Evolutionary conservation across 2,797 vertebrate genomes (phyloP).

Genomic region (Spinus pinus): DNA sequence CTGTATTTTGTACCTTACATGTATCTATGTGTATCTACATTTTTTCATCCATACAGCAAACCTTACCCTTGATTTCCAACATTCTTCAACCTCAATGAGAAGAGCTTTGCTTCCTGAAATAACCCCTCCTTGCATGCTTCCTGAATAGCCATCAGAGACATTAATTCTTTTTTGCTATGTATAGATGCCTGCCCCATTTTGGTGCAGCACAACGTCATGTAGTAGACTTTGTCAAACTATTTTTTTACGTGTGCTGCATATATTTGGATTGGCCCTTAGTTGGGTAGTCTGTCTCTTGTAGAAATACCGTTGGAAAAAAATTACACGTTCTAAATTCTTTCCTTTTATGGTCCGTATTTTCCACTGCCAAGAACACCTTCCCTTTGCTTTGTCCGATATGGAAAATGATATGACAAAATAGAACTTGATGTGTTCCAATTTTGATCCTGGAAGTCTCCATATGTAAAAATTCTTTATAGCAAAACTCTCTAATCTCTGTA

Average conservation of each 20-base stretch:
- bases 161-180: background rate
- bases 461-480: background rate
- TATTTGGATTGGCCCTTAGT: background rate
- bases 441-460: background rate
- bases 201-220: background rate
- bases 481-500: background rate
- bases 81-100: background rate
- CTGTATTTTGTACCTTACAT: background rate
- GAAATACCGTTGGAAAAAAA: slow-evolving; percentile 2
- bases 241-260: background rate
- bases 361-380: background rate
- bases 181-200: background rate
- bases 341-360: background rate
- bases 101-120: background rate
- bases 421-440: background rate
- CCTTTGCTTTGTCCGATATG: background rate
- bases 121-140: background rate
- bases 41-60: background rate
- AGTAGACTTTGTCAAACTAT: background rate
- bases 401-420: background rate
- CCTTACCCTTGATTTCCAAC: background rate
- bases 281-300: background rate
- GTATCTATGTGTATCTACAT: background rate
- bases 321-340: background rate
- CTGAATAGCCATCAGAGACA: background rate